Base-by-base conservation (phyloP, 2,113 vertebrate genomes). In the Dicerorhinus sumatrensis region DNA sequence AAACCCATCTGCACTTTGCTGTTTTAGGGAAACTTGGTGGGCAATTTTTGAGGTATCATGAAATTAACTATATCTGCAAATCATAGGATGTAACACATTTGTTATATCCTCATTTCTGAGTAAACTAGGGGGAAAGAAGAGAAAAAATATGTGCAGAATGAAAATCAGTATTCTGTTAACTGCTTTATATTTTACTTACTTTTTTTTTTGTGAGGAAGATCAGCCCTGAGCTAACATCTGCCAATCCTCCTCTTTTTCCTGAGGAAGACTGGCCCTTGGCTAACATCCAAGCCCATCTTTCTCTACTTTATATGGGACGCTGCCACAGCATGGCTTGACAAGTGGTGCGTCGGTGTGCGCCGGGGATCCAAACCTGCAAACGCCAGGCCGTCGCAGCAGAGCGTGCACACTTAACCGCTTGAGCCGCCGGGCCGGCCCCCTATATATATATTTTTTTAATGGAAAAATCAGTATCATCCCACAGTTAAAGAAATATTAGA, bases 401-500 rank as follows among this genome's bases (percentile, higher is more conserved):
- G 42, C 5, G 42, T 5, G 42, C 42, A 42, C 42, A 42, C 42
- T 42, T 42, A 42, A 42, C 42, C 5, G 42, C 42, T 42, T 42
- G 42, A 4, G 5, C 42, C 42, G 5, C 42, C 5, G 42, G 42
- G 42, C 42, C 42, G 42, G 42, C 42, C 42, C 42, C 42, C 42
- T 42, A 42, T 42, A 42, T n/a, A n/a, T 72, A 95, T 90, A 73
- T 56, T 91, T 91, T 92, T 80, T 69, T 62, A 85, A 62, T 96
- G 36, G 73, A 89, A 96, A 98, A 96, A 82, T 82, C 92, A 90
- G 39, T 36, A 88, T 86, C 21, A 33, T 85, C 33, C 86, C 62
- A 56, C 33, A 46, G 88, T 90, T 25, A 93, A 93, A 96, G 20
- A 89, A 95, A 75, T 56, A 79, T 89, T 75, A 95, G n/a, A 92